Evolutionary conservation across 1,140 invertebrate species (phyloP).

Genomic region (Mylabris phalerata): DNA sequence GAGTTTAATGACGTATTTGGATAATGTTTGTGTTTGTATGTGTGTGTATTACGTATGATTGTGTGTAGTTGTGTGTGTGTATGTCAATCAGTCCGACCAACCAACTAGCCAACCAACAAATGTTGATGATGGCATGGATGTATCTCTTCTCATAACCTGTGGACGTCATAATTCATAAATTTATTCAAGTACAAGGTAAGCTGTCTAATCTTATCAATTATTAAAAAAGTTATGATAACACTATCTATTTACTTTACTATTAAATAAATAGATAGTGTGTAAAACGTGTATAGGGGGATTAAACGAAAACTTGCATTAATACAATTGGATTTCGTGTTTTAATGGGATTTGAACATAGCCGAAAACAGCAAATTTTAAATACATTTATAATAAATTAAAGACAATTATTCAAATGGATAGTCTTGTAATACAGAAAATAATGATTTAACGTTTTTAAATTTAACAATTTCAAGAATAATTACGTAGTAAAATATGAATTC

Average conservation of each 20-base stretch:
- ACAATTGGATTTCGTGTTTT: neutral
- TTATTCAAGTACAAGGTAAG: constrained; percentile 14
- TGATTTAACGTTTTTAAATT: too few species aligned
- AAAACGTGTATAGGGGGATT: too few species aligned
- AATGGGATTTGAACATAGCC: neutral
- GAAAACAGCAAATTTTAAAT: neutral
- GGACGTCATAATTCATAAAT: constrained; percentile 19
- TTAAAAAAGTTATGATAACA: constrained; percentile 21
- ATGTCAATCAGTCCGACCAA: neutral
- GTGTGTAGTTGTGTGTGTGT: too few species aligned
- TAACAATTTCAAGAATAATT: too few species aligned
- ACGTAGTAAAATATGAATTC: too few species aligned
- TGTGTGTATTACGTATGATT: too few species aligned
- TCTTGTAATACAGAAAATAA: too few species aligned
- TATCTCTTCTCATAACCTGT: constrained; percentile 26
- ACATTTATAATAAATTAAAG: neutral
- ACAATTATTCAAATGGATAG: too few species aligned
- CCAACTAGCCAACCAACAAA: constrained; percentile 3
- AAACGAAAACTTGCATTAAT: neutral
- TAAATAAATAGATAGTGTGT: too few species aligned
- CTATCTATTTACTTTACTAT: neutral
- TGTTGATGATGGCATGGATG: constrained; percentile 26
- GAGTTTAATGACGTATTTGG: constrained; percentile 5
- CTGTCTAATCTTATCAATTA: too few species aligned
- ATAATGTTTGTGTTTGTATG: too few species aligned